Percentiles rank a stretch among this genome's conserved stretches.
Evolutionary conservation across 2,888 invertebrate species (phyloP).

Genomic region (Himalopsyche kuldschensis): DNA sequence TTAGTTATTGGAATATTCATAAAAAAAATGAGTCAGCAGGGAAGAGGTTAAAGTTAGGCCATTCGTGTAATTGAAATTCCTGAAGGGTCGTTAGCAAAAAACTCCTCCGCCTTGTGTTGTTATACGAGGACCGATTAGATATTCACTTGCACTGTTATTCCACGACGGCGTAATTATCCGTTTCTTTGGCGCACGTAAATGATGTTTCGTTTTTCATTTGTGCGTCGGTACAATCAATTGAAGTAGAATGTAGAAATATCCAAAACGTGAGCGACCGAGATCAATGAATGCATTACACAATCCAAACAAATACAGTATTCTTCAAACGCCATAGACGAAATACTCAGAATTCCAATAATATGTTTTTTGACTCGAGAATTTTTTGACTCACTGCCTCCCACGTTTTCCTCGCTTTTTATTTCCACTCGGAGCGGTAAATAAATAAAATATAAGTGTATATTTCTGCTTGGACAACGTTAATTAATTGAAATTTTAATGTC

Average conservation of each 20-base stretch:
- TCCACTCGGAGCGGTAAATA: background rate
- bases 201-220: background rate
- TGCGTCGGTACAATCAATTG: background rate
- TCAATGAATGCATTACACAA: background rate
- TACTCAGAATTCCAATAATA: background rate
- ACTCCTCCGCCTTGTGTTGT: no score
- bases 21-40: no score
- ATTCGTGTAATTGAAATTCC: no score
- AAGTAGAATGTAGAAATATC: background rate
- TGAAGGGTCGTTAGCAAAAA: no score
- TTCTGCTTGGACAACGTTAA: background rate
- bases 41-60: no score
- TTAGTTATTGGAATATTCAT: no score
- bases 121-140: no score
- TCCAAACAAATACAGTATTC: background rate
- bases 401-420: background rate
- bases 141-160: no score
- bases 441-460: background rate
- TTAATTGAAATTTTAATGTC: constrained; percentile 3
- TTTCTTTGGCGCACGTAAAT: no score
- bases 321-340: background rate
- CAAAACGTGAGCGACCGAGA: background rate
- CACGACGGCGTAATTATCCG: no score
- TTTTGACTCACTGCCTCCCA: background rate
- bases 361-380: background rate